These are phyloP conservation scores for Chloebia gouldiae DNA, from an alignment of 2,113 vertebrate species.

Conservation along the genomic window DNA sequence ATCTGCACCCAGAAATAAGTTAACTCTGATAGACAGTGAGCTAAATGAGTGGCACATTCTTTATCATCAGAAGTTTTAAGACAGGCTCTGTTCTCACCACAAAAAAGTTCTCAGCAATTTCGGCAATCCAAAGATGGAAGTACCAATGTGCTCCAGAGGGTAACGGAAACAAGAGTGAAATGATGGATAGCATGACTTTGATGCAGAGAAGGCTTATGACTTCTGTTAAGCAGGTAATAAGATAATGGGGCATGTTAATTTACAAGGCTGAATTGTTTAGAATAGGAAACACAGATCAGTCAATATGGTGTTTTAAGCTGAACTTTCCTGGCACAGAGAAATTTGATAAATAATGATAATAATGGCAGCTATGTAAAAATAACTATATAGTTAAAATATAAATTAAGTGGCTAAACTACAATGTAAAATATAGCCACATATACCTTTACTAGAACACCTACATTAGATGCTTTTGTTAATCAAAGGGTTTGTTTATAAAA, in stretches of 20 bases:
- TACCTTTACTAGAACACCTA: neutral
- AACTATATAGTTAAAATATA: neutral
- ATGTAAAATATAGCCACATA: neutral
- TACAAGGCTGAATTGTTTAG: neutral
- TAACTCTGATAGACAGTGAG: neutral
- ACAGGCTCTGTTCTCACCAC: neutral
- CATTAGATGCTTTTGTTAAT: neutral
- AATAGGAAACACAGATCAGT: neutral
- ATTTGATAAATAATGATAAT: neutral
- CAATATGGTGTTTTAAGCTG: neutral
- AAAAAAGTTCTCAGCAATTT: neutral
- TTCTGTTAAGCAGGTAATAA: neutral
- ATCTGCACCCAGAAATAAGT: neutral
- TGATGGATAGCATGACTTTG: neutral
- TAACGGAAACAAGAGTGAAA: neutral
- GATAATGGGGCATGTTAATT: neutral
- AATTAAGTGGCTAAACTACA: neutral
- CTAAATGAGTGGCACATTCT: neutral
- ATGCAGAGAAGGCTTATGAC: neutral
- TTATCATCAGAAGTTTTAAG: neutral
- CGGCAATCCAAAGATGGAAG: neutral
- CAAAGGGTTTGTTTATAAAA: neutral
- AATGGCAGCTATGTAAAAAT: neutral
- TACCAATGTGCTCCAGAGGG: neutral
- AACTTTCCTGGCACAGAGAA: neutral